Percentiles rank a stretch among this genome's conserved stretches.
Evolutionary conservation across 2,797 vertebrate genomes (phyloP).

Genomic region (Eospalax fontanierii): DNA sequence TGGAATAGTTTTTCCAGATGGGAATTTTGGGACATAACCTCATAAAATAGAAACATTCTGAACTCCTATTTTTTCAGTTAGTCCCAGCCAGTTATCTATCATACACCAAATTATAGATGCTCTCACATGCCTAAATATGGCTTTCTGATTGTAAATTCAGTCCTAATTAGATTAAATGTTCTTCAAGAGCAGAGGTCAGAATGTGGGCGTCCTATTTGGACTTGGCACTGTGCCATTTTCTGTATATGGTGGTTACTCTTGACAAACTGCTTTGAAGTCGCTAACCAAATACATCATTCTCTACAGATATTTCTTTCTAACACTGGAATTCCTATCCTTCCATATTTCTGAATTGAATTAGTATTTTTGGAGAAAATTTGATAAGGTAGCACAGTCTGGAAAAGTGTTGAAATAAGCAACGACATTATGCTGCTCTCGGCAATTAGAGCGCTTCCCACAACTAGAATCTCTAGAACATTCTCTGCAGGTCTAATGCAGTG

Average conservation of each 20-base stretch:
- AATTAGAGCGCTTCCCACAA: neutral
- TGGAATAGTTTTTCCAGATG: constrained; percentile 14
- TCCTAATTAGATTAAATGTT: neutral
- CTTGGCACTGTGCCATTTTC: neutral
- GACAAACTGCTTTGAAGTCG: constrained; percentile 1
- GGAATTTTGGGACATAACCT: neutral
- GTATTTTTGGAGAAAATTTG: neutral
- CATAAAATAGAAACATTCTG: constrained; percentile 36
- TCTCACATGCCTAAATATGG: neutral
- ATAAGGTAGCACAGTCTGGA: neutral
- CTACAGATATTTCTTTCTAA: neutral
- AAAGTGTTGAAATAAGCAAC: neutral
- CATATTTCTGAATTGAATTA: neutral
- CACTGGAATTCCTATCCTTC: neutral
- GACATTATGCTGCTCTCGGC: neutral
- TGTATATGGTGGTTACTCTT: neutral
- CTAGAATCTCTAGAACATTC: neutral
- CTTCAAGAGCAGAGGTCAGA: neutral
- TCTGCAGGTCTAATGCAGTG: neutral
- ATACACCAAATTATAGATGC: neutral
- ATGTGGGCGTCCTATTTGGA: neutral
- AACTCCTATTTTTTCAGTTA: neutral
- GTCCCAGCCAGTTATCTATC: neutral
- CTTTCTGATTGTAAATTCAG: constrained; percentile 18
- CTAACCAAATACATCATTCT: constrained; percentile 18